Evolutionary conservation across 1,140 invertebrate species (phyloP), one percentile per base, ranked within the genome.

Genomic region (Drosophila saltans): DNA sequence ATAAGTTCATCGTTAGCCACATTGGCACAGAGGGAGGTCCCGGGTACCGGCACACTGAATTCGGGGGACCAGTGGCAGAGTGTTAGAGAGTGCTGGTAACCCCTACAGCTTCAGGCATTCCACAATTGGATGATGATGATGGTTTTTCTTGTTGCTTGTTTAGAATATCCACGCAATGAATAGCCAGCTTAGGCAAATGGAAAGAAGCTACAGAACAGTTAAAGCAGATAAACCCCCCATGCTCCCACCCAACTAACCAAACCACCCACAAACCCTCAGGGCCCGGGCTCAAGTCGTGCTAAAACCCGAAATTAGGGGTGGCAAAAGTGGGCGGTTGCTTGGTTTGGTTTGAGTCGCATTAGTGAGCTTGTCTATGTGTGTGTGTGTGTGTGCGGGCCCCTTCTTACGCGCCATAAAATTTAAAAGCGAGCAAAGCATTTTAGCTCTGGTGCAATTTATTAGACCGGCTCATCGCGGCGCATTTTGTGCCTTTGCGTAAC

Each of bases 371-470:
- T 52, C 45, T 52, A 52, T 52, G 59, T 72, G 41, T 64, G 57
- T 55, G 56, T 26, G 9, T 66, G 11, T 41, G 45, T 28, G 36
- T 52, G 40, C 10, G 30, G 64, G 62, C 81, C 74, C 80, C 70
- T 83, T 89, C 83, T 88, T 88, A 88, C 83, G 83, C 76, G 83
- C 83, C 83, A 88, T 88, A 88, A 89, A 88, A 89, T 88, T 88
- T 88, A 88, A 88, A 88, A 89, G 83, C 83, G 83, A 88, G 83
- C 83, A 88, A 88, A 88, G 83, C 83, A 88, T 88, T 88, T 88
- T 88, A 88, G 83, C 83, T 88, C 83, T 88, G 83, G 83, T 89
- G 83, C 83, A 88, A 88, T 88, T 88, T 88, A 88, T 88, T 88
- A 88, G 82, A 72, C 82, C 80, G 69, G 75, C 81, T 85, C 81